These are phyloP conservation scores for Araneus ventricosus DNA, from an alignment of 1,140 invertebrate genomes.

Conservation along the genomic window DNA sequence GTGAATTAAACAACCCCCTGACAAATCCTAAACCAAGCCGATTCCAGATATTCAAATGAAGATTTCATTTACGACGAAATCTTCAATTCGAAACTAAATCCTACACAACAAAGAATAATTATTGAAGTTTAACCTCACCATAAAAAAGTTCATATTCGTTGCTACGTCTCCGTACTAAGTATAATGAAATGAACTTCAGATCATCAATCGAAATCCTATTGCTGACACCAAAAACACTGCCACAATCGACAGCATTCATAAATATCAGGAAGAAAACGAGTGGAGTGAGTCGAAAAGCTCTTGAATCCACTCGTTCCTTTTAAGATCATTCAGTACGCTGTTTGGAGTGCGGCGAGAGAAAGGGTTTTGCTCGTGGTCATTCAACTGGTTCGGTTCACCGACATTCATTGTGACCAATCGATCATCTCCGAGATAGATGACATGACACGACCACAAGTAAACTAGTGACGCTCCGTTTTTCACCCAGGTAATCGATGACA, in stretches of 20 bases:
- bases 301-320: neutral
- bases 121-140: no score
- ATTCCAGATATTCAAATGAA: no score
- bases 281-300: neutral
- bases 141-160: no score
- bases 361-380: conserved; percentile 31
- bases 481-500: neutral
- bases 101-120: no score
- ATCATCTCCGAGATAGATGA: conserved; percentile 49
- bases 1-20: no score
- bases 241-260: neutral
- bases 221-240: neutral
- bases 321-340: neutral
- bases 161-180: no score
- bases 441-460: conserved; percentile 23
- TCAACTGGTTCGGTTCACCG: conserved; percentile 32
- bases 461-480: neutral
- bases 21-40: no score
- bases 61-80: no score
- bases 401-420: neutral
- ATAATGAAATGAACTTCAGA: no score
- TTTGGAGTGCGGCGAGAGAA: neutral
- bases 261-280: neutral
- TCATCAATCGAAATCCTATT: no score
- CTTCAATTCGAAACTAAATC: no score